These are phyloP conservation scores for Sphaerophoria taeniata DNA, from an alignment of 2,888 invertebrate species.

Conservation along the genomic window DNA sequence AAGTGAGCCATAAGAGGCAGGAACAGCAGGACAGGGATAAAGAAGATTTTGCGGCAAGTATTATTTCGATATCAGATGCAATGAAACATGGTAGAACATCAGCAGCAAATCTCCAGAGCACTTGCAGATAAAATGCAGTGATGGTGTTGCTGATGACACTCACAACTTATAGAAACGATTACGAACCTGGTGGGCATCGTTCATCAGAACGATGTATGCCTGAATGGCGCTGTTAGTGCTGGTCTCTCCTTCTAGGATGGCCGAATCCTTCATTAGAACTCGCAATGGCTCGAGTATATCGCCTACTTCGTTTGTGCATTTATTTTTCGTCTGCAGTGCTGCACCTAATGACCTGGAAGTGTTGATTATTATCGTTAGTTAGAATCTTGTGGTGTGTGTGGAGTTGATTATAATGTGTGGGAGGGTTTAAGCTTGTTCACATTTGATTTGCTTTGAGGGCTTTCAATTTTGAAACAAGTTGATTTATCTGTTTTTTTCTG, in stretches of 20 bases:
- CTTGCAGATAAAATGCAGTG: conserved; percentile 63
- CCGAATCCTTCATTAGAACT: conserved; percentile 84
- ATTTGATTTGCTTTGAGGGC: neutral
- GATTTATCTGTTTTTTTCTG: neutral
- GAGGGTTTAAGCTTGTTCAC: neutral
- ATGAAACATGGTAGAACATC: neutral
- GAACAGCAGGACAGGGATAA: conserved; percentile 35
- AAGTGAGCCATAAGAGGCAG: neutral
- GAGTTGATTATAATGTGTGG: neutral
- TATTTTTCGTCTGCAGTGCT: conserved; percentile 32
- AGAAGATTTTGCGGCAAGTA: conserved; percentile 40
- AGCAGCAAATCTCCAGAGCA: conserved; percentile 36
- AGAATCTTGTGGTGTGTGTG: neutral
- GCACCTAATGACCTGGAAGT: conserved; percentile 66
- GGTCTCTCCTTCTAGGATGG: conserved; percentile 81
- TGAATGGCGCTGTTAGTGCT: conserved; percentile 84
- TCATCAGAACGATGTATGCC: conserved; percentile 92
- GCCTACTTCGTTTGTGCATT: conserved; percentile 78
- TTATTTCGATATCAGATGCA: conserved; percentile 60
- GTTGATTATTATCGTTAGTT: conserved; percentile 54
- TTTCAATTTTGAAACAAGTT: neutral
- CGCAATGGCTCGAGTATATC: conserved; percentile 84
- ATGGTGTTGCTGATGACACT: conserved; percentile 66
- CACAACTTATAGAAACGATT: conserved; percentile 32
- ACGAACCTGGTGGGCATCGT: conserved; percentile 91